phyloP scores from a whole-genome alignment of 1,140 invertebrate genomes.

The Drosophila lacertosa region DNA sequence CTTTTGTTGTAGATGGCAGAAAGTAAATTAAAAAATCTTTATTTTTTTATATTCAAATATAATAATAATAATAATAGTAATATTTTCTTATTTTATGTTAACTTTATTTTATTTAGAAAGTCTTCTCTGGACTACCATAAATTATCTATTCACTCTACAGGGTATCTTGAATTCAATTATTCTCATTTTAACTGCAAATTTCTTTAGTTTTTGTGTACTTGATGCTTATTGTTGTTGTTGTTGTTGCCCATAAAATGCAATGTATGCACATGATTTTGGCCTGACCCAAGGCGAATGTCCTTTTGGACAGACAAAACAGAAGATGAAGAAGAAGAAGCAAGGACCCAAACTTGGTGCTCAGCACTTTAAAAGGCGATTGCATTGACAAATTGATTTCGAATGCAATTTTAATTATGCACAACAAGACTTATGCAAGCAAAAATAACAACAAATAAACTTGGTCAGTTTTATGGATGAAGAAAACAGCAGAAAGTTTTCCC shows the following conservation, averaged over 20 bases:
- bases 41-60: too few relatives aligned
- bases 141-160: too few relatives aligned
- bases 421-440: constrained; percentile 15
- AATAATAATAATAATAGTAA: too few relatives aligned
- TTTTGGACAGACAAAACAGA: constrained; percentile 62
- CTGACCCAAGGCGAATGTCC: constrained; percentile 49
- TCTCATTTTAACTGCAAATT: not conserved
- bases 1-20: too few relatives aligned
- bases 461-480: too few relatives aligned
- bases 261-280: constrained; percentile 55
- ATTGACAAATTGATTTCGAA: constrained; percentile 42
- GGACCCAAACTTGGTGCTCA: constrained; percentile 37
- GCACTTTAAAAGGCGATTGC: constrained; percentile 14
- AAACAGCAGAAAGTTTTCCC: not conserved
- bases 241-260: constrained; percentile 42
- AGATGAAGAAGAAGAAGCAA: constrained; percentile 5
- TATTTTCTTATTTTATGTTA: too few relatives aligned
- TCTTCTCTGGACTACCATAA: too few relatives aligned
- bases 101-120: too few relatives aligned
- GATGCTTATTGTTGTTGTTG: constrained; percentile 26
- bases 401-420: constrained; percentile 20
- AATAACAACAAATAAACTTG: not conserved
- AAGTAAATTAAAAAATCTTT: too few relatives aligned
- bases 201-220: constrained; percentile 14
- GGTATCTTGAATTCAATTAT: not conserved